Evolutionary conservation across 2,888 invertebrate species (phyloP).

Genomic region (Caenorhabditis virilis): DNA sequence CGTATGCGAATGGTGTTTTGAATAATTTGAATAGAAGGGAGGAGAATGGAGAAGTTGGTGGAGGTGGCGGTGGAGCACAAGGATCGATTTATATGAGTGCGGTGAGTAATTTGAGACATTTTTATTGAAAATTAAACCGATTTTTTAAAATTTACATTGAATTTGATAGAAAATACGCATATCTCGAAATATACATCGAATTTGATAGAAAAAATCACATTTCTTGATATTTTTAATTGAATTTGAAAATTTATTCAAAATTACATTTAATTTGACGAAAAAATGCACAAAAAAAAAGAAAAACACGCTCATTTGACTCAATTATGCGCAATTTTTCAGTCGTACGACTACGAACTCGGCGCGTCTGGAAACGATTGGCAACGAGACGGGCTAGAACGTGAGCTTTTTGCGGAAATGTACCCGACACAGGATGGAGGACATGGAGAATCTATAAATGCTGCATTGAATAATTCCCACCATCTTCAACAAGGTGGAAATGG

Average conservation of each 20-base stretch:
- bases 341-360: constrained; percentile 36
- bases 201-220: too few species aligned
- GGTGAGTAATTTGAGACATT: constrained; percentile 6
- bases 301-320: too few species aligned
- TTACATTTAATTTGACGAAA: too few species aligned
- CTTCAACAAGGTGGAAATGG: constrained; percentile 31
- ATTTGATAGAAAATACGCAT: too few species aligned
- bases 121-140: too few species aligned
- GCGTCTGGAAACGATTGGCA: constrained; percentile 47
- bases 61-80: too few species aligned
- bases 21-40: constrained; percentile 59
- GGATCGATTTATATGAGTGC: constrained; percentile 11
- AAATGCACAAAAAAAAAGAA: too few species aligned
- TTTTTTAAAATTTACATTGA: neutral
- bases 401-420: constrained; percentile 65
- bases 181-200: neutral
- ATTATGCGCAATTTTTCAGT: too few species aligned
- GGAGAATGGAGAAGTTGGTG: too few species aligned
- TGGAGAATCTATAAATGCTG: constrained; percentile 31
- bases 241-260: too few species aligned
- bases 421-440: constrained; percentile 41
- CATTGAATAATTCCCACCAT: constrained; percentile 24
- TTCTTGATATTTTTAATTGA: too few species aligned
- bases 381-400: constrained; percentile 64
- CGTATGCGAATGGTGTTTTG: constrained; percentile 65